Base-by-base conservation (phyloP, 2,888 invertebrate genomes). In the Apotomis turbidana region DNA sequence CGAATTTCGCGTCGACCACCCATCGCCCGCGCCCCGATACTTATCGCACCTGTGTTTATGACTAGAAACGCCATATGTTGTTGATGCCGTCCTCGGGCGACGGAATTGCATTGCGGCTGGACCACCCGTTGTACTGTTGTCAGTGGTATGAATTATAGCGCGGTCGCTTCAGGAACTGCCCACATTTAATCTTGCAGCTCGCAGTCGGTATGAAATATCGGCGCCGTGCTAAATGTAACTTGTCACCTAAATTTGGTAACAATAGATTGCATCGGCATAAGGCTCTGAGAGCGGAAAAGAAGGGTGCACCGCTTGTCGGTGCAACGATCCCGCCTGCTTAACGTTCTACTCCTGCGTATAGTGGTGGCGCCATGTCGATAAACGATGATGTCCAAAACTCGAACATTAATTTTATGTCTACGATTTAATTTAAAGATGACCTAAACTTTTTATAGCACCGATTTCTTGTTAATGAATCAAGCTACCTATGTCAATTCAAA, bases 1-100 rank as follows among this genome's bases (percentile, higher is more conserved):
- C 93, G 91, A 92, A 93, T 88, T 92, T 93, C 77, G 91, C 91
- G 89, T 82, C 91, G 92, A 91, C 93, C 92, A 92, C 91, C 93
- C 92, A 91, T 85, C 84, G 86, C 83, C 83, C 82, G 78, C 79
- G 77, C 85, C 82, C 81, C 83, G 90, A 92, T 91, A 90, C 87
- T 90, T 90, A 91, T 91, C 91, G 86, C 89, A 85, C 86, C 87
- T 83, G 85, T 89, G 88, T 91, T 92, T 90, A 90, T 87, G 88
- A 88, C 88, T 91, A 90, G 90, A 88, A 88, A 88, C 87, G 83
- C 85, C 84, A 85, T 85, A 66, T 55, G 57, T 55, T 85, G 82
- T 81, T 79, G 84, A 85, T 83, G 81, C 80, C 80, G 78, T 79
- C 80, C 82, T 74, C 81, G 74, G 84, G 82, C 83, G 77, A 83